Evolutionary conservation across 2,797 vertebrate genomes (phyloP).

Genomic region (Jordanella pulchra): DNA sequence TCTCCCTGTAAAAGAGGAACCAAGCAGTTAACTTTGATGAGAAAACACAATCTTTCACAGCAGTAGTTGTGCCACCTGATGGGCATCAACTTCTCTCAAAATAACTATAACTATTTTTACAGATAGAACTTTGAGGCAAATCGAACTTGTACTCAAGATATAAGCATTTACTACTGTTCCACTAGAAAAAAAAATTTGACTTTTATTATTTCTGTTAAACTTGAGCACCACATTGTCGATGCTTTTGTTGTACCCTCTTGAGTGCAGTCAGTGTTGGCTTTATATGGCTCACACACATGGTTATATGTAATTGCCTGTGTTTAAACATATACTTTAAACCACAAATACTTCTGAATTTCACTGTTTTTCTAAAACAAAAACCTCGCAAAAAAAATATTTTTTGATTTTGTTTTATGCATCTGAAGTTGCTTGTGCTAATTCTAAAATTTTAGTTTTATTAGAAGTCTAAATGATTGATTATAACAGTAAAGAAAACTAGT

Average conservation of each 20-base stretch:
- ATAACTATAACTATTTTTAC: constrained; percentile 32
- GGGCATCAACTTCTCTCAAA: constrained; percentile 32
- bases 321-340: constrained; percentile 1
- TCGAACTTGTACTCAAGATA: constrained; percentile 30
- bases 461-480: no score
- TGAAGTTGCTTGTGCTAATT: not conserved
- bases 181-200: constrained; percentile 47
- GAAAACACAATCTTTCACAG: constrained; percentile 28
- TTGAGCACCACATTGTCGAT: constrained; percentile 13
- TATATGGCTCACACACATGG: constrained; percentile 5
- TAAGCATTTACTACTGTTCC: constrained; percentile 36
- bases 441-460: not conserved
- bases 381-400: not conserved
- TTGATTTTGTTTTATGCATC: not conserved
- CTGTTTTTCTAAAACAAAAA: not conserved
- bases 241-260: constrained; percentile 13
- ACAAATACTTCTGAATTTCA: not conserved
- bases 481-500: not conserved
- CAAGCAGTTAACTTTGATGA: constrained; percentile 40
- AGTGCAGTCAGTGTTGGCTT: constrained; percentile 33
- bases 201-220: constrained; percentile 30
- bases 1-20: constrained; percentile 34
- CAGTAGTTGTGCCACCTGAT: constrained; percentile 29
- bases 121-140: constrained; percentile 32
- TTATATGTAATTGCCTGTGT: constrained; percentile 10